A percentile compares a stretch with the other conserved stretches of the same genome.
phyloP scores from a whole-genome alignment of 2,888 invertebrate genomes.

The Rotaria magnacalcarata region DNA sequence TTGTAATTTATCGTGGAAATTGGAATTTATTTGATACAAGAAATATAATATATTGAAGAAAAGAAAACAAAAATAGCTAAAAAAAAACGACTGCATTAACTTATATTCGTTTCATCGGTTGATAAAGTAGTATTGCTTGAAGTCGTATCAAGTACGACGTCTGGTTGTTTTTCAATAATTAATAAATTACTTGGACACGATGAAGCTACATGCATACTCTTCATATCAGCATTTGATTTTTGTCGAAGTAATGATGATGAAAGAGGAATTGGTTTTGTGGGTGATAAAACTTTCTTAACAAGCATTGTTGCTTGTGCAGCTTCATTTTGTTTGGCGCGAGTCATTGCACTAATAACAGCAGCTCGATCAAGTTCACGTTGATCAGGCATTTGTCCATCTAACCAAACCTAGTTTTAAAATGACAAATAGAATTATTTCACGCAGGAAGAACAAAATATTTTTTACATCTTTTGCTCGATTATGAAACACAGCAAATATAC shows the following conservation, averaged over 20 bases:
- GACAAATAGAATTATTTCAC: no score
- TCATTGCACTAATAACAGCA: conserved; percentile 17
- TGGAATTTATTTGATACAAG: neutral
- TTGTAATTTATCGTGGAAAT: no score
- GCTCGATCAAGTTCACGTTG: conserved; percentile 33
- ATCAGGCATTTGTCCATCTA: conserved; percentile 36
- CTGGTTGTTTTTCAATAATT: neutral
- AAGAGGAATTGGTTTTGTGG: neutral
- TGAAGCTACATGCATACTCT: neutral
- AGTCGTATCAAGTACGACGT: neutral
- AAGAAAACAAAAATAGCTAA: neutral
- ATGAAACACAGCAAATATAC: conserved; percentile 3
- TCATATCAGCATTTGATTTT: neutral
- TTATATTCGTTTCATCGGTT: neutral
- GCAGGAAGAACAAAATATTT: neutral
- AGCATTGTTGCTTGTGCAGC: conserved; percentile 31
- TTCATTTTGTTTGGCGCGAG: conserved; percentile 24
- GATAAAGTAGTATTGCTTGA: neutral
- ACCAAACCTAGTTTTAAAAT: neutral
- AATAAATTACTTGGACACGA: conserved; percentile 31
- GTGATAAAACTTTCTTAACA: conserved; percentile 21
- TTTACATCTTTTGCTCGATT: conserved; percentile 32
- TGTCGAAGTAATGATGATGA: neutral
- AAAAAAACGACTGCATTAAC: neutral
- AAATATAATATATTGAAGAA: neutral